These are phyloP conservation scores for Meloidogyne hapla DNA, from an alignment of 1,140 invertebrate species.

Conservation along the genomic window DNA sequence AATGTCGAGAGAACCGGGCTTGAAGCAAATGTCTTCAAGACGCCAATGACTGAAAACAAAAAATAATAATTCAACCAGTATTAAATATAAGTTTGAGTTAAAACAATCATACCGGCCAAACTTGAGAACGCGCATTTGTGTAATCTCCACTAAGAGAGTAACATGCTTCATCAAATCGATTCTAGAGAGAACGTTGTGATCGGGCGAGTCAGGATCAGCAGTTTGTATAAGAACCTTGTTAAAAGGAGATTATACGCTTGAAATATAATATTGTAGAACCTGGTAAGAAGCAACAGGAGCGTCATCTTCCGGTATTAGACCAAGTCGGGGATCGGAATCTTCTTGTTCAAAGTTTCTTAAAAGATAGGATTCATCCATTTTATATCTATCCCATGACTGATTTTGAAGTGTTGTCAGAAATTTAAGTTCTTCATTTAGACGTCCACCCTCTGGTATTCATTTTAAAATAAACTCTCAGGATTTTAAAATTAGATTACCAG, in stretches of 20 bases:
- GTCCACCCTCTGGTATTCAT: conserved; percentile 56
- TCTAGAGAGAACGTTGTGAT: neutral
- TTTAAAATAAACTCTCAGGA: neutral
- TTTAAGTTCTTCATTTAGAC: conserved; percentile 57
- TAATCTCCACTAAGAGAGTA: conserved; percentile 42
- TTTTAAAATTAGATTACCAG: conserved; percentile 37
- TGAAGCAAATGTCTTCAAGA: conserved; percentile 62
- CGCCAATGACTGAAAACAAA: conserved; percentile 56
- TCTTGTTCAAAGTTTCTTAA: neutral
- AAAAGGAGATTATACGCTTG: neutral
- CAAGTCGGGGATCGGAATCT: conserved; percentile 21
- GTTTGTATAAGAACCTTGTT: conserved; percentile 18
- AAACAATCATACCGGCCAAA: conserved; percentile 13
- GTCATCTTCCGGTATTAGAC: conserved; percentile 17
- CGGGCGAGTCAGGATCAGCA: neutral
- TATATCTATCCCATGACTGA: too few relatives aligned
- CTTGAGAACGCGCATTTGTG: conserved; percentile 20
- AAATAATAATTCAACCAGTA: neutral
- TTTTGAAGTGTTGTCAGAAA: conserved; percentile 38
- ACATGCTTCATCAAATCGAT: conserved; percentile 13
- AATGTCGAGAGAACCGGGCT: conserved; percentile 55
- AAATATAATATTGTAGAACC: neutral
- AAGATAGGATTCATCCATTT: neutral
- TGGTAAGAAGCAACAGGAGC: conserved; percentile 9
- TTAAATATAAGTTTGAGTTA: neutral